phyloP scores from a whole-genome alignment of 2,797 vertebrate genomes.

The Lepus oiostolus region DNA sequence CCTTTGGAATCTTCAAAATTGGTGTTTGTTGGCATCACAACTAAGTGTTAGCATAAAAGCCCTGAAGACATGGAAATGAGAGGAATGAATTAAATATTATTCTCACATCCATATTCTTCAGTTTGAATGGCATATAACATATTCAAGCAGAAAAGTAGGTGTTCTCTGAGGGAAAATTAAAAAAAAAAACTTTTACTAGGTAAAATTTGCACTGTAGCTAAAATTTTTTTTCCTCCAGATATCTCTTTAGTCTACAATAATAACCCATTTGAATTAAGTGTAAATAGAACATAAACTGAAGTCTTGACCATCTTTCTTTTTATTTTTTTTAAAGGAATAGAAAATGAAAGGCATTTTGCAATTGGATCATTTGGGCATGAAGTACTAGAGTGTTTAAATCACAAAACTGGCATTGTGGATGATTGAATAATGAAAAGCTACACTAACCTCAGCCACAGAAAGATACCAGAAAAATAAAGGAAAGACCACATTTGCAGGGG shows the following conservation, averaged over 20 bases:
- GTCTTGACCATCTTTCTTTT: neutral
- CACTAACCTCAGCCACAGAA: too few relatives aligned
- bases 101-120: neutral
- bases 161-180: slow-evolving; percentile 18
- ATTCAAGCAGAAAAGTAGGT: neutral
- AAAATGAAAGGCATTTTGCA: neutral
- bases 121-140: neutral
- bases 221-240: neutral
- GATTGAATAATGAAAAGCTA: too few relatives aligned
- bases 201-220: neutral
- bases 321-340: neutral
- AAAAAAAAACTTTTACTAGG: slow-evolving; percentile 60
- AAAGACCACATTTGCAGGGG: too few relatives aligned
- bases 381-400: neutral
- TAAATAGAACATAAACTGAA: slow-evolving; percentile 41
- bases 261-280: neutral
- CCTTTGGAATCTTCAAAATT: slow-evolving; percentile 58
- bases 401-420: too few relatives aligned
- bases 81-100: slow-evolving; percentile 55
- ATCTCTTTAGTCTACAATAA: neutral
- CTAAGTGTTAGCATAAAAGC: slow-evolving; percentile 57
- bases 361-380: slow-evolving; percentile 24
- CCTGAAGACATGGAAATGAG: slow-evolving; percentile 53
- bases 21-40: slow-evolving; percentile 37
- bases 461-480: too few relatives aligned